Conservation (phyloP, 2,797 vertebrate species). For the Helarctos malayanus region DNA sequence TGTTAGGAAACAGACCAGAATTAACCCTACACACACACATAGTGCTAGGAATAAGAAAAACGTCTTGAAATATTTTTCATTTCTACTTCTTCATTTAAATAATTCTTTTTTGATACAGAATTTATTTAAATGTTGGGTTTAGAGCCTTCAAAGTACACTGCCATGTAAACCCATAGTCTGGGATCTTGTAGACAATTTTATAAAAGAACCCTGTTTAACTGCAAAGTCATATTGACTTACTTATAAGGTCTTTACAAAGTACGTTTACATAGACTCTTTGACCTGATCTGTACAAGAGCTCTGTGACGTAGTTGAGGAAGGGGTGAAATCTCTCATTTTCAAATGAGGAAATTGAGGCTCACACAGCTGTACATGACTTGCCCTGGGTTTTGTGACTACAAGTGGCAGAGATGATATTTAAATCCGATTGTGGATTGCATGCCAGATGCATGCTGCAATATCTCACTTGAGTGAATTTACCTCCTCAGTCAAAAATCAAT, state of each 20-base stretch:
- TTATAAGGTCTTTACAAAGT: neutral
- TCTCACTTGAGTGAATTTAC: neutral
- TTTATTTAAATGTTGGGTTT: neutral
- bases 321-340: neutral
- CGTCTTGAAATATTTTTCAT: neutral
- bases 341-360: neutral
- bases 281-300: neutral
- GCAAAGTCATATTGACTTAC: neutral
- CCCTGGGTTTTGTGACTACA: neutral
- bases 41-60: neutral
- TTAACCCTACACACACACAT: neutral
- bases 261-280: neutral
- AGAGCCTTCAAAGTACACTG: neutral
- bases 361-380: neutral
- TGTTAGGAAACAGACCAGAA: neutral
- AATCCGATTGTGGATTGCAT: neutral
- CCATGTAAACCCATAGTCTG: neutral
- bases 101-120: neutral
- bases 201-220: neutral
- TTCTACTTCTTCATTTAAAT: constrained; percentile 31
- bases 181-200: constrained; percentile 21
- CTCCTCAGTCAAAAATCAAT: neutral
- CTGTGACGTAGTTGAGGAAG: neutral
- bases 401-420: neutral
- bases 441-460: neutral